Evolutionary conservation across 2,888 invertebrate species (phyloP).

Genomic region (Latrodectus hesperus): DNA sequence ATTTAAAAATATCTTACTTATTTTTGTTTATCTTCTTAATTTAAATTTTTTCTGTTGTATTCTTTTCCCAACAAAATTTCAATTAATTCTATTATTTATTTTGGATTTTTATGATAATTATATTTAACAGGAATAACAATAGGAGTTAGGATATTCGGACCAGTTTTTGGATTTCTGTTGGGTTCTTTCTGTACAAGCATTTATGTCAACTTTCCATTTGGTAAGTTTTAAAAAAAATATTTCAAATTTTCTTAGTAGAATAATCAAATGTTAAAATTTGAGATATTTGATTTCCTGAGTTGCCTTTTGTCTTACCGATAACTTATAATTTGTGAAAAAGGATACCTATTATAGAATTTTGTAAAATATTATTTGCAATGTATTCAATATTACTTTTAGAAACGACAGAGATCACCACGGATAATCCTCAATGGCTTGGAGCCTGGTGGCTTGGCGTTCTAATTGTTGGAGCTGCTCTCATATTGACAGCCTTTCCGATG

Average conservation of each 20-base stretch:
- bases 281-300: neutral
- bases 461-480: conserved; percentile 86
- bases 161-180: conserved; percentile 90
- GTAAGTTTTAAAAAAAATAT: conserved; percentile 70
- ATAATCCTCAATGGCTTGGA: conserved; percentile 93
- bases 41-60: too few species aligned
- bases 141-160: conserved; percentile 91
- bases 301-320: too few species aligned
- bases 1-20: too few species aligned
- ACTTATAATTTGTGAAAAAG: neutral
- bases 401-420: conserved; percentile 72
- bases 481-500: conserved; percentile 89
- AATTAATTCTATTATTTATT: too few species aligned
- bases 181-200: conserved; percentile 91
- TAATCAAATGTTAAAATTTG: neutral
- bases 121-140: conserved; percentile 85
- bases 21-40: too few species aligned
- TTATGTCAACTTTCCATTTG: conserved; percentile 84
- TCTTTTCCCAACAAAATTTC: too few species aligned
- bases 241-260: neutral
- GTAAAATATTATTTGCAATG: neutral
- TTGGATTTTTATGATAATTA: too few species aligned
- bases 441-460: conserved; percentile 96
- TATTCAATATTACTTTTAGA: conserved; percentile 14
- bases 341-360: neutral